Evolutionary conservation across 2,113 vertebrate genomes (phyloP).

Genomic region (Toxotes jaculatrix): DNA sequence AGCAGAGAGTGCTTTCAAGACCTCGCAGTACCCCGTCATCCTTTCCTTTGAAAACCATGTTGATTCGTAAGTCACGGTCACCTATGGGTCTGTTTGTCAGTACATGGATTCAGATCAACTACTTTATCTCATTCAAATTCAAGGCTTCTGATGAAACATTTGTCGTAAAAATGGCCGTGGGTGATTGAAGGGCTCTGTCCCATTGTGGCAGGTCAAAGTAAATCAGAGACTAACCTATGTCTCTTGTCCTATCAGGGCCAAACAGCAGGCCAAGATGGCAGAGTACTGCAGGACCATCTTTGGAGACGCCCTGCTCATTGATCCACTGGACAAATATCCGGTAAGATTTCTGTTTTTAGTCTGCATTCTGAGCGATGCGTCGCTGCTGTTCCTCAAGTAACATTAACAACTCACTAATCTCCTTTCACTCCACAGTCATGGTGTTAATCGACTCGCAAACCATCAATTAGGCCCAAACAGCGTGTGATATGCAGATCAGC

Average conservation of each 20-base stretch:
- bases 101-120: background rate
- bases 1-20: conserved; percentile 92
- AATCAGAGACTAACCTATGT: background rate
- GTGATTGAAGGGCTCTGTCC: background rate
- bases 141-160: background rate
- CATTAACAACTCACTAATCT: background rate
- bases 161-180: background rate
- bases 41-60: conserved; percentile 95
- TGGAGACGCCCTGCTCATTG: conserved; percentile 90
- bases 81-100: background rate
- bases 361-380: background rate
- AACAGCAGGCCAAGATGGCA: conserved; percentile 94
- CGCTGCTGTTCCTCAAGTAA: background rate
- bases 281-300: conserved; percentile 93
- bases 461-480: background rate
- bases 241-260: conserved; percentile 78
- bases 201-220: background rate
- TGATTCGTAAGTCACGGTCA: conserved; percentile 88
- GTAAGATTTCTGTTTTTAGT: conserved; percentile 71
- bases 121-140: background rate
- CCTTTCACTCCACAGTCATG: conserved; percentile 6
- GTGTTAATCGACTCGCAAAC: background rate
- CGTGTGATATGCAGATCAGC: conserved; percentile 1
- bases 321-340: conserved; percentile 91
- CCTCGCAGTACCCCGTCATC: conserved; percentile 89